A percentile compares a stretch with the other conserved stretches of the same genome.
Evolutionary conservation across 2,888 invertebrate genomes (phyloP).

Genomic region (Gerris lacustris): DNA sequence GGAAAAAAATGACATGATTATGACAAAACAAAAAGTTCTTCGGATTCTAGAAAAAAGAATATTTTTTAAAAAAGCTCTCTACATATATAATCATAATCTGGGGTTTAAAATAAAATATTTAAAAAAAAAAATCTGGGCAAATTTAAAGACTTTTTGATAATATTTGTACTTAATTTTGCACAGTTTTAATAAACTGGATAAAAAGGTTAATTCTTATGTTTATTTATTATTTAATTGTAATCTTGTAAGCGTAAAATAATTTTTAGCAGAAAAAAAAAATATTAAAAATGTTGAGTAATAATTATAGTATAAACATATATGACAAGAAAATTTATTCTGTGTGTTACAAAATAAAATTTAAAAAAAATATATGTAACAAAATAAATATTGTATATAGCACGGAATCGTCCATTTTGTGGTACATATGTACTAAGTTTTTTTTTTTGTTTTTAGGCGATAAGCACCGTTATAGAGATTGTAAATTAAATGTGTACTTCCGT

Average conservation of each 20-base stretch:
- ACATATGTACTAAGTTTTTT: slow-evolving; percentile 16
- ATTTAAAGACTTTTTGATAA: too few relatives aligned
- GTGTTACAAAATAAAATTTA: neutral
- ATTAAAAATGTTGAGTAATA: neutral
- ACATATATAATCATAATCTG: too few relatives aligned
- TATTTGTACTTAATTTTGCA: too few relatives aligned
- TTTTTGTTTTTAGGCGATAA: slow-evolving; percentile 6
- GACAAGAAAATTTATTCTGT: neutral
- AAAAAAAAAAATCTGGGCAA: too few relatives aligned
- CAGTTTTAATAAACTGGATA: too few relatives aligned
- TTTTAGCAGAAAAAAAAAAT: neutral
- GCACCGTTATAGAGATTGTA: slow-evolving; percentile 12
- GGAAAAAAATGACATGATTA: too few relatives aligned
- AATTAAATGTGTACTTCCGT: slow-evolving; percentile 17
- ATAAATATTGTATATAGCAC: slow-evolving; percentile 21
- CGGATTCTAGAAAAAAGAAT: too few relatives aligned
- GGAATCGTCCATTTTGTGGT: slow-evolving; percentile 24
- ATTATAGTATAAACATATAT: neutral
- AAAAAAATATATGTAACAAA: neutral
- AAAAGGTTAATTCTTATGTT: too few relatives aligned
- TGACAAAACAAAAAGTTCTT: too few relatives aligned
- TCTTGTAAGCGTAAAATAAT: neutral
- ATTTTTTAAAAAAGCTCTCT: too few relatives aligned
- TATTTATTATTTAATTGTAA: too few relatives aligned
- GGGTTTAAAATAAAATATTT: too few relatives aligned